These are phyloP conservation scores for Bothrops jararaca DNA, from an alignment of 2,113 vertebrate genomes.

Conservation along the genomic window DNA sequence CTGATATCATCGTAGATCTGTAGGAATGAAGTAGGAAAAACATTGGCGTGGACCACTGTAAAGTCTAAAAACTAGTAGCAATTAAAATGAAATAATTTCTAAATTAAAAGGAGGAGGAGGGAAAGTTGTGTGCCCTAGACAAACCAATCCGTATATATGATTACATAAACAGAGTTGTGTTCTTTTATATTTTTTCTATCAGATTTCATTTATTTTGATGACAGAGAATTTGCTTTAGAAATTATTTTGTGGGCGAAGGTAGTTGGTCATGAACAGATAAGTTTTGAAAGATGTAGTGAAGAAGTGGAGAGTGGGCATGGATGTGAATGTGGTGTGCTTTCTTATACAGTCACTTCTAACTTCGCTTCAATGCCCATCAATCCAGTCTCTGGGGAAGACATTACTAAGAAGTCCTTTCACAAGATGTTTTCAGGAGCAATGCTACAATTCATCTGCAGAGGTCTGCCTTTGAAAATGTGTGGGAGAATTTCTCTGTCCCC, in stretches of 20 bases:
- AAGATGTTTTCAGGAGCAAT: not conserved
- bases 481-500: not conserved
- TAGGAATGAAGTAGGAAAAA: too few species aligned
- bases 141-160: not conserved
- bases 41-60: not conserved
- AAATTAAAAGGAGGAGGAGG: not conserved
- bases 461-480: not conserved
- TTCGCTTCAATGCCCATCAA: not conserved
- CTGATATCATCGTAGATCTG: too few species aligned
- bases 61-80: not conserved
- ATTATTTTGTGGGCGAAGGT: not conserved
- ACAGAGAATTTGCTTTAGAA: not conserved
- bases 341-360: not conserved
- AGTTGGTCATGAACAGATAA: not conserved
- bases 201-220: not conserved
- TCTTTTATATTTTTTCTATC: not conserved
- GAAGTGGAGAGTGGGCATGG: not conserved
- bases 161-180: not conserved
- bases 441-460: not conserved
- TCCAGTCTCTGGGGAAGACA: not conserved
- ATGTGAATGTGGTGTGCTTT: not conserved
- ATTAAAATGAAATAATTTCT: not conserved
- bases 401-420: not conserved
- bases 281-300: not conserved
- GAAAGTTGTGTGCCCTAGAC: not conserved